Conservation (phyloP, 2,113 vertebrate species). For the Mixornis gularis region DNA sequence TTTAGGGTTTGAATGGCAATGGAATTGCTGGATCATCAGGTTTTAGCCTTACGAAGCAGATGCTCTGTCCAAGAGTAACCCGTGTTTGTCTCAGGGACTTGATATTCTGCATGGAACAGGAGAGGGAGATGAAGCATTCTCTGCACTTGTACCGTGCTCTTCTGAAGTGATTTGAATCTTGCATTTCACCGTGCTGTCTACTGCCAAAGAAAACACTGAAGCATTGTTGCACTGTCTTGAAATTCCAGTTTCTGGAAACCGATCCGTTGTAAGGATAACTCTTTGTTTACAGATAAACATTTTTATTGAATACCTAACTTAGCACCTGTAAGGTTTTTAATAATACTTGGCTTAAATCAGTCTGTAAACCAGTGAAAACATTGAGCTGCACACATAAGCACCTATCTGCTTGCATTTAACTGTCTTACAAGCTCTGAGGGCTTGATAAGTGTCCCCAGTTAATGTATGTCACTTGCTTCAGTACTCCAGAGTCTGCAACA, state of each 20-base stretch:
- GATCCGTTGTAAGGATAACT: slow-evolving; percentile 54
- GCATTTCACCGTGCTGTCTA: slow-evolving; percentile 54
- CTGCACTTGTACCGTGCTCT: slow-evolving; percentile 86
- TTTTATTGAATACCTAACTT: slow-evolving; percentile 52
- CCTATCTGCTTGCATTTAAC: slow-evolving; percentile 18
- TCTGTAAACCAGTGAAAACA: slow-evolving; percentile 42
- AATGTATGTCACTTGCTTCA: not conserved
- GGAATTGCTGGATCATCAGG: slow-evolving; percentile 49
- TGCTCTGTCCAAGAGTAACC: slow-evolving; percentile 74
- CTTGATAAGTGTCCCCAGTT: not conserved
- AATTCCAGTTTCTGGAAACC: slow-evolving; percentile 50
- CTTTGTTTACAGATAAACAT: slow-evolving; percentile 69
- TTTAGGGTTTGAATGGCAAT: slow-evolving; percentile 65
- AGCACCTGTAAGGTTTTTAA: slow-evolving; percentile 47
- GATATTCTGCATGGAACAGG: slow-evolving; percentile 92
- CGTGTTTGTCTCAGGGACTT: slow-evolving; percentile 88
- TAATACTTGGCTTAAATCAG: slow-evolving; percentile 27
- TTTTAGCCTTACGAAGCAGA: slow-evolving; percentile 66
- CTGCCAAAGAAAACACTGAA: slow-evolving; percentile 72
- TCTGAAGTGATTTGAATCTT: slow-evolving; percentile 69
- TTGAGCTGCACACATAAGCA: not conserved
- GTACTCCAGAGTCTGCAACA: not conserved
- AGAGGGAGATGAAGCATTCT: slow-evolving; percentile 79
- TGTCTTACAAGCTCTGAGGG: slow-evolving; percentile 2
- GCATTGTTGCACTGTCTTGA: slow-evolving; percentile 60